These are phyloP conservation scores for Saccostrea echinata DNA, from an alignment of 1,140 invertebrate genomes.

Conservation along the genomic window DNA sequence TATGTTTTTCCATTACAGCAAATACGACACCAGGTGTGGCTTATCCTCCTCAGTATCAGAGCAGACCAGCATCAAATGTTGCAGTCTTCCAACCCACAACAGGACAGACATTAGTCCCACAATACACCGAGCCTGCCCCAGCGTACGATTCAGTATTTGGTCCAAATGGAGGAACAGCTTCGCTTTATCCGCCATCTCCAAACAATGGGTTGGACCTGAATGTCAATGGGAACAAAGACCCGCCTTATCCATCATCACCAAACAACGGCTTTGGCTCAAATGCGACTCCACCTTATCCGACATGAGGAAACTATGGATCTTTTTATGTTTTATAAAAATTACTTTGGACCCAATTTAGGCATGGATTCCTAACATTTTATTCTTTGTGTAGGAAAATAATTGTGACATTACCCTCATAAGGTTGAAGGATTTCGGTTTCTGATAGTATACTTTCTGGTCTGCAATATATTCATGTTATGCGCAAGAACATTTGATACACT, in stretches of 20 bases:
- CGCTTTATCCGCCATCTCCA: background rate
- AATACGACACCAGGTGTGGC: background rate
- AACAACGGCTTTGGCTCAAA: background rate
- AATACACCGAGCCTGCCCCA: background rate
- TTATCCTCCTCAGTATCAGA: background rate
- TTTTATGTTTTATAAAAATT: background rate
- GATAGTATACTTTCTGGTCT: too few relatives aligned
- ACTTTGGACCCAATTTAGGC: background rate
- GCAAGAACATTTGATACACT: too few relatives aligned
- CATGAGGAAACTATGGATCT: background rate
- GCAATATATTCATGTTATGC: too few relatives aligned
- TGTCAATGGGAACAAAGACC: background rate
- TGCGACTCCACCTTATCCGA: background rate
- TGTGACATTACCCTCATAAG: too few relatives aligned
- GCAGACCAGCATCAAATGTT: background rate
- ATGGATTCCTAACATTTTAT: background rate
- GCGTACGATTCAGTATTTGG: background rate
- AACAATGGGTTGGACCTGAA: background rate
- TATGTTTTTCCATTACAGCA: background rate
- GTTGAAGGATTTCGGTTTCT: too few relatives aligned
- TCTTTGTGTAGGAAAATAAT: background rate
- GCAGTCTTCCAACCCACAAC: background rate
- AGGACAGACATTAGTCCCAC: background rate
- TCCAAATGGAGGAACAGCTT: background rate
- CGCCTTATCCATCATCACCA: background rate